These are phyloP conservation scores for Trachelus iudaicus DNA, from an alignment of 2,888 invertebrate genomes.

Conservation along the genomic window DNA sequence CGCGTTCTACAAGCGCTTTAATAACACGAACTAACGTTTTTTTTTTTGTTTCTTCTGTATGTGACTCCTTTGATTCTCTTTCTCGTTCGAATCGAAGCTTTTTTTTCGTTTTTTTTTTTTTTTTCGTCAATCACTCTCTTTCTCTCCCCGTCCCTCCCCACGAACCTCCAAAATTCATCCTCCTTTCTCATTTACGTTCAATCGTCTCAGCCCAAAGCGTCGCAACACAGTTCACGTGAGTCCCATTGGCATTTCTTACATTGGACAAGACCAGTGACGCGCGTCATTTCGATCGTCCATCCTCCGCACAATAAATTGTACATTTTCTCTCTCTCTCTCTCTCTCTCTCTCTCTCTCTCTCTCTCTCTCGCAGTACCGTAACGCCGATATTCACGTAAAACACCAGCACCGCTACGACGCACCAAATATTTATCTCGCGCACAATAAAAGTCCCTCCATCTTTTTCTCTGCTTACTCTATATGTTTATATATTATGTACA, in stretches of 20 bases:
- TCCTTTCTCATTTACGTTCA: slow-evolving; percentile 18
- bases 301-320: background rate
- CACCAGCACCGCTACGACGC: background rate
- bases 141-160: slow-evolving; percentile 8
- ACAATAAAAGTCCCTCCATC: slow-evolving; percentile 30
- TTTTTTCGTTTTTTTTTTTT: slow-evolving; percentile 7
- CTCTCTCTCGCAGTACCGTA: slow-evolving; percentile 2
- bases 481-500: slow-evolving; percentile 61
- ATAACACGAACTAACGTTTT: slow-evolving; percentile 38
- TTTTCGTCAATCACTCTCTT: slow-evolving; percentile 7
- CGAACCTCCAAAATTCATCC: slow-evolving; percentile 19
- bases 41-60: slow-evolving; percentile 19
- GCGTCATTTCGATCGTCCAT: background rate
- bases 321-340: background rate
- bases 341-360: background rate
- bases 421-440: background rate
- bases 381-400: slow-evolving; percentile 13
- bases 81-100: background rate
- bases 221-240: slow-evolving; percentile 51
- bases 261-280: background rate
- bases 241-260: slow-evolving; percentile 17
- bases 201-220: slow-evolving; percentile 37
- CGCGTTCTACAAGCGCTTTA: slow-evolving; percentile 59
- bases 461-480: slow-evolving; percentile 35
- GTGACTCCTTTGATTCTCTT: slow-evolving; percentile 30